Evolutionary conservation across 1,140 invertebrate genomes (phyloP).

Genomic region (Cherax destructor): DNA sequence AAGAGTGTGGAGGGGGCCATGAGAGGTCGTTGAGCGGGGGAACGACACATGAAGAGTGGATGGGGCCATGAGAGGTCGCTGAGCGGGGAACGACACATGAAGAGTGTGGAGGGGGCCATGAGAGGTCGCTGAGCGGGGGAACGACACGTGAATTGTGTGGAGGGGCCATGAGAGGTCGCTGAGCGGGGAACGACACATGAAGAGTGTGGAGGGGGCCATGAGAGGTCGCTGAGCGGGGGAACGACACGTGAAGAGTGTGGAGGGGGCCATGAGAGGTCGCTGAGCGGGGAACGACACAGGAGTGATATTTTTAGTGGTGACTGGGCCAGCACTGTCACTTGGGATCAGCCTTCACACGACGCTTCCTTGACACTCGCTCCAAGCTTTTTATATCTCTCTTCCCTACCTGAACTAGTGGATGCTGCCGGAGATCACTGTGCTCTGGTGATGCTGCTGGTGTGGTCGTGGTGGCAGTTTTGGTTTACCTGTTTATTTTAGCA

Average conservation of each 20-base stretch:
- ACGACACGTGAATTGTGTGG: too few relatives aligned
- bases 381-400: neutral
- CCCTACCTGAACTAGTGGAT: neutral
- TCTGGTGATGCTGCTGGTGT: neutral
- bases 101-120: constrained; percentile 30
- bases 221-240: too few relatives aligned
- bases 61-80: neutral
- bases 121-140: too few relatives aligned
- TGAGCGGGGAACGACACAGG: too few relatives aligned
- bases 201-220: neutral
- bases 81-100: too few relatives aligned
- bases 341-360: neutral
- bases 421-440: neutral
- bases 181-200: too few relatives aligned
- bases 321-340: constrained; percentile 28
- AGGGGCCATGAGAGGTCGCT: too few relatives aligned
- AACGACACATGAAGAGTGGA: neutral
- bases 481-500: too few relatives aligned
- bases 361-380: constrained; percentile 16
- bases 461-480: neutral
- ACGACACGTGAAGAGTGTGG: constrained; percentile 5
- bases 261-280: constrained; percentile 15
- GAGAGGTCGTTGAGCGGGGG: neutral
- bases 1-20: constrained; percentile 29
- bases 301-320: constrained; percentile 59